Percentiles rank a stretch among this genome's conserved stretches.
Conservation (phyloP, 2,113 vertebrate genomes). For the Apodemus speciosus region DNA sequence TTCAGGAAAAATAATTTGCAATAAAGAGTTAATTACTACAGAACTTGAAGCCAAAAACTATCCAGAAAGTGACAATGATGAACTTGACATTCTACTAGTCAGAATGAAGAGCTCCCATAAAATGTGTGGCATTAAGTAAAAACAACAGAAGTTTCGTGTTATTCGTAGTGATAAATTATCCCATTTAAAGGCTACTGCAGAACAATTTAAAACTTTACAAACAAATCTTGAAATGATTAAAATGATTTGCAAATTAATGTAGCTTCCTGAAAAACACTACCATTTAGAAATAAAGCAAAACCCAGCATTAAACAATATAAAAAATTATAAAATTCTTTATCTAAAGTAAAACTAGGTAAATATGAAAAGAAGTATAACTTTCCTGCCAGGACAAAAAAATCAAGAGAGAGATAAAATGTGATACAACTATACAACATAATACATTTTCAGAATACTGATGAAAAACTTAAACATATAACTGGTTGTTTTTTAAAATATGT, state of each 20-base stretch:
- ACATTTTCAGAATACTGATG: background rate
- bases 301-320: background rate
- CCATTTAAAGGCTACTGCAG: background rate
- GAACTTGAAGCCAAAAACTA: background rate
- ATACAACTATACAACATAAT: background rate
- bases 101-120: background rate
- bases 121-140: background rate
- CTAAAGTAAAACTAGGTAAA: background rate
- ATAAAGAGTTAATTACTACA: background rate
- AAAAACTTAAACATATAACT: background rate
- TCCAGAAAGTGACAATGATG: background rate
- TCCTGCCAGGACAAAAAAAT: background rate
- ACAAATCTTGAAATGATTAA: background rate
- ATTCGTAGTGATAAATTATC: background rate
- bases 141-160: background rate
- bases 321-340: background rate
- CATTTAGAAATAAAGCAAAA: background rate
- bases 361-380: background rate
- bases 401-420: background rate
- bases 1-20: background rate
- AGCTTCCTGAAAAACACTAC: background rate
- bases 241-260: background rate
- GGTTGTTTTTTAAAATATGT: background rate
- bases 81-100: background rate
- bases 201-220: background rate